Evolutionary conservation across 2,888 invertebrate species (phyloP), one percentile per base, ranked within the genome.

Genomic region (Zelleria hepariella): DNA sequence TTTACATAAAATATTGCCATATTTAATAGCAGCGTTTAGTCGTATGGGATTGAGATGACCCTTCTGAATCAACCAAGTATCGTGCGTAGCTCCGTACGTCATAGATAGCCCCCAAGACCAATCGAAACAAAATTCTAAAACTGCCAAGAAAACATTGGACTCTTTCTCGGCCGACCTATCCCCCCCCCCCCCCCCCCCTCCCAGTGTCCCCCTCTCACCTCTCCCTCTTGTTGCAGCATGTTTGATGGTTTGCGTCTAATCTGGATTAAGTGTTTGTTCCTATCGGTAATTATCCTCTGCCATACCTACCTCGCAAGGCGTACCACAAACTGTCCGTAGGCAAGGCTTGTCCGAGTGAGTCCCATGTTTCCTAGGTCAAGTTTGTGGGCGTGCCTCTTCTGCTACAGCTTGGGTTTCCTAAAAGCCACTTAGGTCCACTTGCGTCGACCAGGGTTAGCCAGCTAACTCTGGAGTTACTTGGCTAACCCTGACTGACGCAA

Each of bases 171-270:
- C 77, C 70, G 72, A 69, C 62, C 65, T 67, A 58, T 58, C 57
- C 59, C 27, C 64, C 52, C 20, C 51, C 25, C 10, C 24, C 48
- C 60, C 59, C 25, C 53, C 58, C 32, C 69, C 32, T 42, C 32
- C 32, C 32, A 42, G 32, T 42, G 10, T 42, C 32, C 32, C 32
- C 63, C 61, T 62, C 58, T 55, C 47, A 62, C 49, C 68, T 70
- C 70, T 75, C 69, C 55, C 69, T 80, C 82, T 80, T 68, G 72
- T 86, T 88, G 79, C 89, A 89, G 89, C 87, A 70, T 87, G 85
- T 86, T 82, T 89, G 81, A 87, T 88, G 88, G 87, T 88, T 82
- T 88, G 88, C 86, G 88, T 87, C 80, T 89, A 88, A 86, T 82
- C 83, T 78, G 82, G 85, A 83, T 73, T 74, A 62, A 67, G 66